Evolutionary conservation across 2,113 vertebrate species (phyloP), one percentile per base, ranked within the genome.

Genomic region (Proterorhinus semilunaris): DNA sequence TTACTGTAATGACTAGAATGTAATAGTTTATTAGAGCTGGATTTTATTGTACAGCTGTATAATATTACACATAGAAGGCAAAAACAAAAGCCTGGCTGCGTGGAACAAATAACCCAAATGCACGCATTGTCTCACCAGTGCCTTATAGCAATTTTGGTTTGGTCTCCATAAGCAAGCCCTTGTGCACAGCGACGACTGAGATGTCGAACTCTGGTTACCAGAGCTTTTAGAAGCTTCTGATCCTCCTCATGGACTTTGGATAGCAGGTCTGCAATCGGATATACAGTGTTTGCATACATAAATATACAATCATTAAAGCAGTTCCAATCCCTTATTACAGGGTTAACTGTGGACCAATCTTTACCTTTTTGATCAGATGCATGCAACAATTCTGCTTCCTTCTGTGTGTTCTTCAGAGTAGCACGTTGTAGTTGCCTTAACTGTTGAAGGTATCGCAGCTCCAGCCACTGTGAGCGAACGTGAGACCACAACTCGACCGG

Each of bases 51-150:
- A 27, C 10, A 10, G 2, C 21, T 57, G 21, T 57, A 10, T 36
- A 36, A 10, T 21, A 21, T 21, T n/a, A n/a, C n/a, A n/a, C n/a
- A n/a, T n/a, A n/a, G n/a, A n/a, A 55, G 53, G 21, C 16, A 43
- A 4, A 61, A 44, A 8, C 13, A n/a, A n/a, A n/a, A n/a, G n/a
- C n/a, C n/a, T n/a, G n/a, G n/a, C n/a, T 7, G 10, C 10, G 27
- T 36, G 27, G 27, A 27, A 27, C 16, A 53, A 8, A 45, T 36
- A 45, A 8, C 55, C 8, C 15, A 45, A 59, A 43, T 6, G 8
- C 4, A 63, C 36, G 3, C 0, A 51, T 15, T 57, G n/a, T 44
- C 94, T 93, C 74, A 95, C 94, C 94, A 95, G 81, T 93, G 83
- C 27, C 77, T 77, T 51, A 94, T 84, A 16, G 89, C 66, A 0